phyloP scores from a whole-genome alignment of 2,113 vertebrate genomes.

The Rhinoderma darwinii region DNA sequence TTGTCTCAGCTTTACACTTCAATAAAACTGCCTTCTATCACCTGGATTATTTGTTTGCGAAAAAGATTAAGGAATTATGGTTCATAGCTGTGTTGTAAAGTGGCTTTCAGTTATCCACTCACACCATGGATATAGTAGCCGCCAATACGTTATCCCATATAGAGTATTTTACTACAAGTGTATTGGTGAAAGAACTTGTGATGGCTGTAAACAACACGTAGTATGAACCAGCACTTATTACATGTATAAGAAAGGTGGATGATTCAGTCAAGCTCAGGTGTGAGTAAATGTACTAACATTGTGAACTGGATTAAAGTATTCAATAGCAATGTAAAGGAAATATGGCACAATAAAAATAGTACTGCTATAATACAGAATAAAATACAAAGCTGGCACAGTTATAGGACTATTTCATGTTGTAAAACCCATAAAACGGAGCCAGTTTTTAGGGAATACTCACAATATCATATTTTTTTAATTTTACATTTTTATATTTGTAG shows the following conservation, averaged over 20 bases:
- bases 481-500: too few species aligned
- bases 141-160: neutral
- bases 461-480: too few species aligned
- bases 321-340: neutral
- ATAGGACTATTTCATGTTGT: neutral
- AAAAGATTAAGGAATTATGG: conserved; percentile 8
- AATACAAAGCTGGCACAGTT: neutral
- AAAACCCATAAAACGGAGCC: neutral
- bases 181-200: too few species aligned
- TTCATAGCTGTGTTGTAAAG: neutral
- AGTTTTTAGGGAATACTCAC: too few species aligned
- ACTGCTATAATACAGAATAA: neutral
- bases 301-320: too few species aligned
- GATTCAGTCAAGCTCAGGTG: too few species aligned
- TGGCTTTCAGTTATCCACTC: neutral
- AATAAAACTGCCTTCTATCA: conserved; percentile 8
- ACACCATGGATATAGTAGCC: neutral
- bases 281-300: too few species aligned
- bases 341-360: neutral
- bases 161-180: too few species aligned
- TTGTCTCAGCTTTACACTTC: conserved; percentile 6
- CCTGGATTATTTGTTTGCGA: conserved; percentile 24
- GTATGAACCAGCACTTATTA: neutral
- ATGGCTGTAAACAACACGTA: neutral
- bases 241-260: neutral